Conservation (phyloP, 1,140 invertebrate genomes). For the Drosophila chauvacae region DNA sequence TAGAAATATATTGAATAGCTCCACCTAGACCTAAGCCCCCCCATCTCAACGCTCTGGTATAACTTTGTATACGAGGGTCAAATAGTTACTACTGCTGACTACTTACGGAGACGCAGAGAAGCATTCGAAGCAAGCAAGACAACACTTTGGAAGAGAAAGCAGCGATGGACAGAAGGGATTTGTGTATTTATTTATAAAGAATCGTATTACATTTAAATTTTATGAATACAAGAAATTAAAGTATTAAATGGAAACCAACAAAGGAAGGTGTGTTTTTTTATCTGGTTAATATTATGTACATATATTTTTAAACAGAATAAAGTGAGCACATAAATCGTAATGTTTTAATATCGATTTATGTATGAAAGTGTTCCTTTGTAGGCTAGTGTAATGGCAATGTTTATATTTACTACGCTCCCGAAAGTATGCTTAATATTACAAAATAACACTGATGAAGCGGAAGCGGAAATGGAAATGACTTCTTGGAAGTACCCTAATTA, state of each 20-base stretch:
- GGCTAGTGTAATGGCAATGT: neutral
- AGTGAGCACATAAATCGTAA: too few species aligned
- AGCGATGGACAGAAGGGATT: constrained; percentile 43
- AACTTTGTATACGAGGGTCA: constrained; percentile 39
- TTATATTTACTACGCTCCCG: neutral
- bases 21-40: constrained; percentile 53
- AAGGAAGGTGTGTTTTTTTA: too few species aligned
- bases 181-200: constrained; percentile 74
- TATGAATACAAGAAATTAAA: constrained; percentile 72
- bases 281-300: neutral
- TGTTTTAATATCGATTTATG: too few species aligned
- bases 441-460: neutral
- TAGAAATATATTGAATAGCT: constrained; percentile 36
- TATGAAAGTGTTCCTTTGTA: neutral
- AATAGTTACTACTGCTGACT: constrained; percentile 70
- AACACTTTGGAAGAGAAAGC: constrained; percentile 21
- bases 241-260: constrained; percentile 78
- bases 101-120: constrained; percentile 25
- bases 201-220: constrained; percentile 61
- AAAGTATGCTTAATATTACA: constrained; percentile 24
- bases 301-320: too few species aligned
- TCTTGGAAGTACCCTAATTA: too few species aligned
- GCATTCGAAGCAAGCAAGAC: constrained; percentile 42
- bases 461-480: neutral
- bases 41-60: constrained; percentile 50